Evolutionary conservation across 2,797 vertebrate genomes (phyloP), one percentile per base, ranked within the genome.

Genomic region (Geotria australis): DNA sequence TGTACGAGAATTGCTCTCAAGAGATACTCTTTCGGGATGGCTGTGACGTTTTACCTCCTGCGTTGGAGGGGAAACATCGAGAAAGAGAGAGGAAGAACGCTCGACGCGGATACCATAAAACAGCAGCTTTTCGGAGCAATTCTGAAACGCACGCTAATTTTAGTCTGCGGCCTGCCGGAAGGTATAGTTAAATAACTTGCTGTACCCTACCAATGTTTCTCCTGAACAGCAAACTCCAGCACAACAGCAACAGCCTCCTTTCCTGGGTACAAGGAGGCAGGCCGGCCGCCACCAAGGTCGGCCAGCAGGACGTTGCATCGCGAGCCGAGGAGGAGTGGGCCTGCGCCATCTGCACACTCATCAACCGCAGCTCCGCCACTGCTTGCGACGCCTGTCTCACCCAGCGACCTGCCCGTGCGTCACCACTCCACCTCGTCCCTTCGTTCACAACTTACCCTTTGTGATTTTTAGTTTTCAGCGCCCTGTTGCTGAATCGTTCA

Each of bases 351-450:
- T 94, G 88, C 61, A 91, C 84, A 10, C 75, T 98, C 59, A 70
- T 83, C 67, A 95, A 94, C 69, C 72, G 62, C 61, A 76, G 82
- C 3, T 64, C 76, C 61, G 69, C 70, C 48, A 68, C 67, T 61
- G 65, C 68, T 14, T 91, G 86, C 60, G 81, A 82, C 49, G 85
- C 77, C 59, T 93, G 88, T 65, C 72, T 86, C 67, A 74, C 76
- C 56, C 70, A 76, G 9, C 80, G 73, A 67, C 78, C 78, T 46
- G 59, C 68, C 63, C 74, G 86, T 94, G 73, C 70, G 71, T 61
- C 48, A 6, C 3, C 15, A 38, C 47, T 45, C 45, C 38, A 7
- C 11, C 48, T 10, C 13, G 24, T 24, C 24, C 24, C 24, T 38
- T 38, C 2, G 24, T 24, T 38, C 24, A 38, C 24, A 1, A 38